phyloP scores from a whole-genome alignment of 2,888 invertebrate genomes.

The Sarcophaga caerulescens region DNA sequence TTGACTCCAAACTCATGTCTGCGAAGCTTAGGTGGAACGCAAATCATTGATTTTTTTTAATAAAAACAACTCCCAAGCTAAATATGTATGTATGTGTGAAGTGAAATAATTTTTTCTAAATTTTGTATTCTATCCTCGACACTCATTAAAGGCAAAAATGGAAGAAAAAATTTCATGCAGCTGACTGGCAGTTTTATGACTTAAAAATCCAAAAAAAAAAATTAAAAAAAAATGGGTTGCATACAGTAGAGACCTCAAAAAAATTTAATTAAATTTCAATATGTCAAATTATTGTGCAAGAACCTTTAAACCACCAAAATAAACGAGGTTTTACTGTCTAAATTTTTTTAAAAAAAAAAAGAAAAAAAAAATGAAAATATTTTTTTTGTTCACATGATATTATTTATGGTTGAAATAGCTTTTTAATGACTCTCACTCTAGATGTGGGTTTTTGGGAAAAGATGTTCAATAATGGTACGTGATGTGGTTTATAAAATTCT shows the following conservation, averaged over 20 bases:
- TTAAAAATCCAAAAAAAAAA: not conserved
- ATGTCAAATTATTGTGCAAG: too few relatives aligned
- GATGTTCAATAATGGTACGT: conserved; percentile 57
- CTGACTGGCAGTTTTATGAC: not conserved
- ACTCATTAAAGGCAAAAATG: not conserved
- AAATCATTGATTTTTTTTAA: too few relatives aligned
- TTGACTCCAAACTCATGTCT: too few relatives aligned
- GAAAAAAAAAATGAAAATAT: not conserved
- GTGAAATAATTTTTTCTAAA: not conserved
- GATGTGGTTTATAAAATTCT: conserved; percentile 55
- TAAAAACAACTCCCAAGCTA: too few relatives aligned
- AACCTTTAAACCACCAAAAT: too few relatives aligned
- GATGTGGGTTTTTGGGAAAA: conserved; percentile 20
- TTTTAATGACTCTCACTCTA: conserved; percentile 59
- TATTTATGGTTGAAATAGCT: conserved; percentile 62
- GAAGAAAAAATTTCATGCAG: not conserved
- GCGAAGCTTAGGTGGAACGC: too few relatives aligned
- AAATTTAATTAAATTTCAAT: not conserved
- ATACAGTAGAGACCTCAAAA: not conserved
- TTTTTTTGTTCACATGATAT: conserved; percentile 45
- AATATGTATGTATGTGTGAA: too few relatives aligned
- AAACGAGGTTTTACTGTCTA: not conserved
- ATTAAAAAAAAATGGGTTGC: not conserved
- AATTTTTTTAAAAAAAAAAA: not conserved
- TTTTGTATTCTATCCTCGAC: conserved; percentile 3